Conservation (phyloP, 1,140 invertebrate genomes). For the Drosophila yakuba region DNA sequence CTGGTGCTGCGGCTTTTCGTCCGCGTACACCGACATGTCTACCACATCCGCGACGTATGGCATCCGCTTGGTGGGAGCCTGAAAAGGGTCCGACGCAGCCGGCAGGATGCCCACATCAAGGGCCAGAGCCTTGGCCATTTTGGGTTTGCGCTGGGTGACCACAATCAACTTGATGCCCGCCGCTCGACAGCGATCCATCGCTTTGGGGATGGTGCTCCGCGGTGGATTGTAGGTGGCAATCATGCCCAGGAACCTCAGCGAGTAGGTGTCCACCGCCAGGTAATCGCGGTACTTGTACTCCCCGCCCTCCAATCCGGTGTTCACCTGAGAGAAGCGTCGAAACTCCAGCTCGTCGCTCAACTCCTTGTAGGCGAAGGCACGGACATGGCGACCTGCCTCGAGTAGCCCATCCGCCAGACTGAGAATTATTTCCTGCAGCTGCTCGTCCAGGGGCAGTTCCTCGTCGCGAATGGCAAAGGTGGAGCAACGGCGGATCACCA, state of each 20-base stretch:
- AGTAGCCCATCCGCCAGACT: background rate
- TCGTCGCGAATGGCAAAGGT: constrained; percentile 12
- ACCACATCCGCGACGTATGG: constrained; percentile 9
- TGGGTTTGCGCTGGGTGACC: background rate
- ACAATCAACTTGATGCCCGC: constrained; percentile 62
- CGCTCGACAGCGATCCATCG: constrained; percentile 31
- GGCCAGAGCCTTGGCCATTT: constrained; percentile 30
- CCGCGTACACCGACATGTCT: constrained; percentile 32
- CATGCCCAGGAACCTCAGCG: constrained; percentile 47
- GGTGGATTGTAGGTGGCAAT: constrained; percentile 44
- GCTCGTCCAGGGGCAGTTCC: constrained; percentile 2
- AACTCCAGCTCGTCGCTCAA: constrained; percentile 9
- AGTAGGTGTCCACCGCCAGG: constrained; percentile 11
- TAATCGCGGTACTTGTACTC: constrained; percentile 5
- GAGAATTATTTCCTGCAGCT: background rate
- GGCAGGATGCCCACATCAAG: constrained; percentile 40
- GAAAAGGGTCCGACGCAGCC: background rate
- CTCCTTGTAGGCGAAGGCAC: constrained; percentile 45
- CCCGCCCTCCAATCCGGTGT: background rate
- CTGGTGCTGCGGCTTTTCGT: constrained; percentile 41
- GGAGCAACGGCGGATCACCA: constrained; percentile 31
- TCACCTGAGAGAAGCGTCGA: background rate
- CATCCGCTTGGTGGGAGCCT: background rate
- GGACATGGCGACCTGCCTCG: constrained; percentile 25
- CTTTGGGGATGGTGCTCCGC: constrained; percentile 1